phyloP scores from a whole-genome alignment of 1,140 invertebrate genomes.

The Reticulitermes speratus region DNA sequence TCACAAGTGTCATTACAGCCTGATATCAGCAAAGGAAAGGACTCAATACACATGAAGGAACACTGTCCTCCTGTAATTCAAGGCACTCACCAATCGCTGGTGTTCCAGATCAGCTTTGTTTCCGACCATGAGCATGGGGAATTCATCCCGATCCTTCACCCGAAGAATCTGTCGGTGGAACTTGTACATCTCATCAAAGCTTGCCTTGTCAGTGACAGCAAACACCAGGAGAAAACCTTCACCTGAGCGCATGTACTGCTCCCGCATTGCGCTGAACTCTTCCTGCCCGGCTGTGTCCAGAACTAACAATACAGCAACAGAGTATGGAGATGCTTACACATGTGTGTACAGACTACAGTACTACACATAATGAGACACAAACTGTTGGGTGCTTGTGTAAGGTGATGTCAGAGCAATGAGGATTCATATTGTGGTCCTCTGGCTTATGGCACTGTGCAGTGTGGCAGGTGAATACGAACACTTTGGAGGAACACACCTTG shows the following conservation, averaged over 20 bases:
- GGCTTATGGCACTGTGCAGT: no score
- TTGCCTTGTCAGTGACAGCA: constrained; percentile 87
- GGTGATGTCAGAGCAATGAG: no score
- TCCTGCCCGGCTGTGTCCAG: constrained; percentile 97
- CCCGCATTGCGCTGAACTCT: constrained; percentile 96
- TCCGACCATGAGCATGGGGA: constrained; percentile 94
- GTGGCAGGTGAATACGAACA: no score
- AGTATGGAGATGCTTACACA: not conserved
- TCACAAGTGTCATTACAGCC: no score
- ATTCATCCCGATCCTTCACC: constrained; percentile 91
- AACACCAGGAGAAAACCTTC: constrained; percentile 95
- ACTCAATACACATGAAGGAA: no score
- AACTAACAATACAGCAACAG: constrained; percentile 55
- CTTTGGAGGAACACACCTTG: no score
- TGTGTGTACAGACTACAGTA: no score
- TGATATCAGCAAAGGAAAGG: no score
- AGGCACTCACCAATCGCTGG: constrained; percentile 71
- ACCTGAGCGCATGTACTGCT: constrained; percentile 94
- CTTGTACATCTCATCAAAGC: constrained; percentile 92
- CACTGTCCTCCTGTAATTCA: no score
- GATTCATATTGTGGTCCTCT: no score
- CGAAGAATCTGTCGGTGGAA: constrained; percentile 93
- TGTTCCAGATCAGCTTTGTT: constrained; percentile 95
- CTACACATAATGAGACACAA: no score
- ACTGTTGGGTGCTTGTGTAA: no score